Evolutionary conservation across 2,797 vertebrate species (phyloP), one percentile per base, ranked within the genome.

Genomic region (Parambassis ranga): DNA sequence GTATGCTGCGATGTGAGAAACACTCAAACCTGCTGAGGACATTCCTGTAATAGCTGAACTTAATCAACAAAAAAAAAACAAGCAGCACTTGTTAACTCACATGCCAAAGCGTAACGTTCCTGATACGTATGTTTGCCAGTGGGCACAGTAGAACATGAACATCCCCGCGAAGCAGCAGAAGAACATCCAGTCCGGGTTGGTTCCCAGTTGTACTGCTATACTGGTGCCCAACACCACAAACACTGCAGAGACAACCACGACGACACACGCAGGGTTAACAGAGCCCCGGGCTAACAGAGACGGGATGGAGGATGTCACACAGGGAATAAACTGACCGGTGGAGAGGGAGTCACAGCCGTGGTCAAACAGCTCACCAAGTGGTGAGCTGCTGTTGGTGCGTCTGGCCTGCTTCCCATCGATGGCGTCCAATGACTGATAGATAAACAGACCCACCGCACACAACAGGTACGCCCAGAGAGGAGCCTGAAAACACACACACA

Each of bases 131-230:
- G 98, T 99, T 88, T 99, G 98, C 98, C 97, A 99, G 70, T 99
- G 97, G 1, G 97, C 97, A 48, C 98, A 98, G 91, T 99, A 99
- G 91, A 99, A 99, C 95, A 99, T 99, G 73, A 99, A 99, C 16
- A 98, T 98, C 71, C 95, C 98, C 36, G 97, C 95, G 71, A 99
- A 99, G 89, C 97, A 99, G 90, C 97, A 98, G 92, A 99, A 98
- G 91, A 99, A 99, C 97, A 99, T 98, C 97, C 96, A 98, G 86
- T 98, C 97, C 13, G 97, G 96, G 83, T 99, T 95, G 57, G 98
- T 98, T 16, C 98, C 98, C 90, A 99, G 89, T 72, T 98, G 97
- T 46, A 99, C 95, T 1, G 97, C 95, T 80, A 99, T 96, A 82
- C 95, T 97, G 70, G 96, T 98, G 76, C 96, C 97, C 92, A 99